Evolutionary conservation across 2,797 vertebrate genomes (phyloP), one percentile per base, ranked within the genome.

Genomic region (Gymnothorax reevesii): DNA sequence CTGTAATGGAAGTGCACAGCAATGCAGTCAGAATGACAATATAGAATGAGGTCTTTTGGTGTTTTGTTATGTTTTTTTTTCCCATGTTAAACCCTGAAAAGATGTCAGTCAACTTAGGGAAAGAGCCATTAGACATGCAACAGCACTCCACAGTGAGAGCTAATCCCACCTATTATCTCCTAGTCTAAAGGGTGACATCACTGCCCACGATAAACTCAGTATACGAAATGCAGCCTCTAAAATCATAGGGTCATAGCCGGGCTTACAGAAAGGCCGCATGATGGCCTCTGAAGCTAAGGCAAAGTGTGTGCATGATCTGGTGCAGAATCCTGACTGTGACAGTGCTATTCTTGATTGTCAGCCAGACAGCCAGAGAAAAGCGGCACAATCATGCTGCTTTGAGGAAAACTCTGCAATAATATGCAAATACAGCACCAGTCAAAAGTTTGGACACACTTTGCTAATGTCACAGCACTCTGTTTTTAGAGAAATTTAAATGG

Each of bases 1-100:
- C 88, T 89, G 85, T 54, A 77, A 57, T 77, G 33, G 87, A 89
- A 87, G 91, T 90, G 87, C 90, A 87, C 84, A 1, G 13, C 90
- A 90, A 92, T 88, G 79, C 88, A 88, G 71, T 4, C 89, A 88
- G 88, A 90, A 90, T 90, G 88, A 87, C 88, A 92, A 92, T 90
- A 93, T 92, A 90, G 90, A 69, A 69, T 42, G 33, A 42, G 2
- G 33, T 42, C 90, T 87, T 49, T 55, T 4, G 62, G 82, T 20
- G 49, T 22, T 25, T 10, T 33, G 77, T 49, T 52, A 52, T 55
- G 54, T 52, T 52, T 54, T 52, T 27, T 52, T 54, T 52, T 27
- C 12, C 8, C 77, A 54, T 54, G 42, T 20, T 20, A 15, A 57
- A 57, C 20, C 52, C 79, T 52, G 33, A 12, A 42, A 49, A 42